Evolutionary conservation across 2,797 vertebrate genomes (phyloP), one percentile per base, ranked within the genome.

Genomic region (Mico argentatus): DNA sequence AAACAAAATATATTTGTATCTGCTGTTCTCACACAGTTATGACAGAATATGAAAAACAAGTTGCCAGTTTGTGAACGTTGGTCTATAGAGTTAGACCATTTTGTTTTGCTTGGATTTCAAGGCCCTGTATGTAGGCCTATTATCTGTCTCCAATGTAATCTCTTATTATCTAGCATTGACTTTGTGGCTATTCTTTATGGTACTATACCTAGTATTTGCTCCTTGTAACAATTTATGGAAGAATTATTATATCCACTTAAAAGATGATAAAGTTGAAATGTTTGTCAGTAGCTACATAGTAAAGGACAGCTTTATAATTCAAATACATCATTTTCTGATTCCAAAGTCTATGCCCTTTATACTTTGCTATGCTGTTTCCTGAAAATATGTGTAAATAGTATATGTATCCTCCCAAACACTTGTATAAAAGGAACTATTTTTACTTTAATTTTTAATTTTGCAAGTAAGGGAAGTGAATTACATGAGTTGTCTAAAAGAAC

Each of bases 401-500:
- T 36, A 41, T 17, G 6, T 20, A 10, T 76, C 39, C 33, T 86
- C 26, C 61, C 27, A 41, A 52, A 52, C 50, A 52, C 17, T 19
- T 22, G 11, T 24, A 41, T 24, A 22, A 72, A 83, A 50, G 7
- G 1, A 64, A 12, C 9, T 57, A 41, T 39, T 59, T 92, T 73
- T 17, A 81, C 46, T 11, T 14, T 70, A 39, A 41, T 91, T 91
- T 93, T 93, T 70, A n/a, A 41, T 91, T 91, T 93, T 93, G 48
- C 7, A 96, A 90, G 59, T 61, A 44, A 91, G 19, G 5, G 6
- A 77, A 90, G 9, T 91, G 17, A 76, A 57, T 77, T 88, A 59
- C 10, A 52, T 41, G 30, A 44, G n/a, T 70, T 52, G 26, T 44
- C 26, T 39, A 55, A 72, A 39, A 91, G 10, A 84, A 89, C 13